Evolutionary conservation across 2,113 vertebrate genomes (phyloP).

Genomic region (Gymnorhina tibicen): DNA sequence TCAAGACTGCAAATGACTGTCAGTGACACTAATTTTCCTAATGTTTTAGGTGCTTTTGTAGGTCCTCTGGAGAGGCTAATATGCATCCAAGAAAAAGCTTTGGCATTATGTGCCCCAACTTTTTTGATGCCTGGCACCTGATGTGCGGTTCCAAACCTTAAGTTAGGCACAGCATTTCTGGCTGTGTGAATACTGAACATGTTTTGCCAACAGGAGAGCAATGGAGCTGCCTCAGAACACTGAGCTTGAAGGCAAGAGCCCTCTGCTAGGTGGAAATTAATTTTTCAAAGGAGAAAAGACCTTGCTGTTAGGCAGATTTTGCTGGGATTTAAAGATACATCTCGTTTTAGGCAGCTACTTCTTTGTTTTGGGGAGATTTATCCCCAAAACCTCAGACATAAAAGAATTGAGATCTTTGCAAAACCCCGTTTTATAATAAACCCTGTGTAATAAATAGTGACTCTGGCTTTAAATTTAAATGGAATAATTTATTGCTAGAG

Average conservation of each 20-base stretch:
- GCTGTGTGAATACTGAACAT: background rate
- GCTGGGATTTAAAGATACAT: background rate
- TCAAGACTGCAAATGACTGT: background rate
- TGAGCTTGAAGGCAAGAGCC: background rate
- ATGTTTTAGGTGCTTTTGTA: background rate
- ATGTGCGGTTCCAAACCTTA: background rate
- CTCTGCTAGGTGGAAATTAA: background rate
- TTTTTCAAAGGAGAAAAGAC: background rate
- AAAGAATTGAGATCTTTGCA: background rate
- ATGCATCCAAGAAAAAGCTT: background rate
- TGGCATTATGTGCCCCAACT: background rate
- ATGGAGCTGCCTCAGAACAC: background rate
- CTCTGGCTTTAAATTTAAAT: background rate
- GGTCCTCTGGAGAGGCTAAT: background rate
- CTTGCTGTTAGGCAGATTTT: background rate
- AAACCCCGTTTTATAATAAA: background rate
- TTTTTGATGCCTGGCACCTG: background rate
- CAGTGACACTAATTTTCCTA: background rate
- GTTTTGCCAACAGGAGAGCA: background rate
- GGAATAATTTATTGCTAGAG: background rate
- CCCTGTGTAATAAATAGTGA: background rate
- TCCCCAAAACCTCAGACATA: background rate
- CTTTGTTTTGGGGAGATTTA: background rate
- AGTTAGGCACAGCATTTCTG: background rate
- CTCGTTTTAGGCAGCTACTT: background rate